These are phyloP conservation scores for Cataglyphis rosenhaueri DNA, from an alignment of 2,888 invertebrate species.

Conservation along the genomic window DNA sequence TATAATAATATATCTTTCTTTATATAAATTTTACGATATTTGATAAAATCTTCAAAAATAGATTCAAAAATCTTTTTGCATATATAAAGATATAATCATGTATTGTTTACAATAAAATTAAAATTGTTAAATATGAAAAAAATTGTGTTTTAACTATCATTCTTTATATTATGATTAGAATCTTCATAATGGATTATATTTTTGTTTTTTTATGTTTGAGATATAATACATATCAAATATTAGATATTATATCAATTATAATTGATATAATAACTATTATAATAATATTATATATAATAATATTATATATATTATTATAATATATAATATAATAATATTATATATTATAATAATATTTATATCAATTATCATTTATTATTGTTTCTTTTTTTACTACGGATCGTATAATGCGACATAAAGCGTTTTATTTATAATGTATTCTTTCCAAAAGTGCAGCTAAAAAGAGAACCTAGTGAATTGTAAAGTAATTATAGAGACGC, in stretches of 20 bases:
- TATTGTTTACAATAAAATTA: background rate
- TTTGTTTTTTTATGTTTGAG: background rate
- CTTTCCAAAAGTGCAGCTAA: conserved; percentile 6
- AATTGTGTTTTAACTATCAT: background rate
- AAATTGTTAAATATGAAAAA: background rate
- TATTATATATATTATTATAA: background rate
- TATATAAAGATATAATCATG: background rate
- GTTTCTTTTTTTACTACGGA: conserved; percentile 1
- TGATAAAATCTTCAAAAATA: background rate
- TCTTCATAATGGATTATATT: background rate
- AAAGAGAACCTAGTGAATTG: conserved; percentile 9
- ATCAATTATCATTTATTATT: conserved; percentile 7
- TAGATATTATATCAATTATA: background rate
- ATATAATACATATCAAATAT: background rate
- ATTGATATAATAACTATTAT: too few relatives aligned
- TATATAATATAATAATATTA: too few relatives aligned
- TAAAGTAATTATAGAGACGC: conserved; percentile 28
- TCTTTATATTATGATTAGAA: background rate
- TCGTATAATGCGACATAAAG: background rate
- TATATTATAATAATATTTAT: background rate
- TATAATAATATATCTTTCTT: background rate
- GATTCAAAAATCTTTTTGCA: background rate
- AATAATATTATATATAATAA: too few relatives aligned
- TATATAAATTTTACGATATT: background rate
- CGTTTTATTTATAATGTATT: background rate